Evolutionary conservation across 2,888 invertebrate species (phyloP).

Genomic region (Lycia hirtaria): DNA sequence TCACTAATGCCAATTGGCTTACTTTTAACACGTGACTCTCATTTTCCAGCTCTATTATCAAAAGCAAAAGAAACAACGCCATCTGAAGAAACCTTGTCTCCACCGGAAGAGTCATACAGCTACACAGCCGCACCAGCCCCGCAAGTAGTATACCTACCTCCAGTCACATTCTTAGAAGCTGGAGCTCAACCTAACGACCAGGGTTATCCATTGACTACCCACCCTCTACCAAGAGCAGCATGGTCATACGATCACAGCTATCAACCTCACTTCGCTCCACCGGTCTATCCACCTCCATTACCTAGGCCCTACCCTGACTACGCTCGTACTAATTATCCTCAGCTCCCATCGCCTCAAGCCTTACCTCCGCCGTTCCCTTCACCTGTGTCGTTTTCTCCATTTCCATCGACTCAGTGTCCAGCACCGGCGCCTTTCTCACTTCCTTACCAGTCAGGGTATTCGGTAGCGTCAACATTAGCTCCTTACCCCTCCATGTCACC

Average conservation of each 20-base stretch:
- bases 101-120: too few relatives aligned
- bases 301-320: constrained; percentile 39
- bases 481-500: constrained; percentile 21
- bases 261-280: constrained; percentile 36
- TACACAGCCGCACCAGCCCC: constrained; percentile 49
- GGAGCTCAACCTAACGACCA: constrained; percentile 45
- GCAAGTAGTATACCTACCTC: constrained; percentile 45
- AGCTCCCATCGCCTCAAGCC: constrained; percentile 31
- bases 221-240: constrained; percentile 41
- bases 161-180: constrained; percentile 42
- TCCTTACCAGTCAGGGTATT: constrained; percentile 1
- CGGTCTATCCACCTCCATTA: constrained; percentile 39
- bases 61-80: constrained; percentile 34
- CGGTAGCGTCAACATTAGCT: constrained; percentile 14
- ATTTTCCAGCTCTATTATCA: constrained; percentile 51
- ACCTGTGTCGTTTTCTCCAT: constrained; percentile 28
- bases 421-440: constrained; percentile 13
- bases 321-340: constrained; percentile 36
- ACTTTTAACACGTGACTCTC: too few relatives aligned
- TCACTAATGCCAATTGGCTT: too few relatives aligned
- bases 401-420: constrained; percentile 11
- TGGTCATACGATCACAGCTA: constrained; percentile 43
- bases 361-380: constrained; percentile 28
- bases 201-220: constrained; percentile 38
- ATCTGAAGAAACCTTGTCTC: constrained; percentile 35